A percentile compares a stretch with the other conserved stretches of the same genome.
phyloP scores from a whole-genome alignment of 1,140 invertebrate species.

The Drosophila nigrodunni region DNA sequence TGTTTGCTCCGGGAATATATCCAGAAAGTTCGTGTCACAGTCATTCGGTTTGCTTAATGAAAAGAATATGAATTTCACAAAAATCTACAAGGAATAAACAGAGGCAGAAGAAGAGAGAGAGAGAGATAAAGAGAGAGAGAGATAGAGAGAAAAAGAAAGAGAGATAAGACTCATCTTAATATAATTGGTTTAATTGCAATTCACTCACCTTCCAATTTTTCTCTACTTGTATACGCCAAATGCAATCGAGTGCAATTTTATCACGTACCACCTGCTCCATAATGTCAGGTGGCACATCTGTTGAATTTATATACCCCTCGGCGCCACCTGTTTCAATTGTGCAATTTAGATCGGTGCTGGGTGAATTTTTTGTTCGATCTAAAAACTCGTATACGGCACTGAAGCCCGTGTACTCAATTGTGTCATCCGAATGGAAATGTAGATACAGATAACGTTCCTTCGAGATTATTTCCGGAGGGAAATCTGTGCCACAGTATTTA shows the following conservation, averaged over 20 bases:
- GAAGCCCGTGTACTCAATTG: constrained; percentile 93
- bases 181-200: not conserved
- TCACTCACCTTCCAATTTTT: constrained; percentile 88
- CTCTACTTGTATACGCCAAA: constrained; percentile 91
- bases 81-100: constrained; percentile 87
- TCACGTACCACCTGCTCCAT: constrained; percentile 71
- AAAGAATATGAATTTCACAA: constrained; percentile 89
- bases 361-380: constrained; percentile 85
- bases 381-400: constrained; percentile 90
- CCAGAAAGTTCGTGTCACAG: constrained; percentile 92
- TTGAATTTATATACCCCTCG: constrained; percentile 77
- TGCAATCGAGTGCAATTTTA: constrained; percentile 89
- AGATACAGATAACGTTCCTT: constrained; percentile 92
- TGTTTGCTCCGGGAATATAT: constrained; percentile 89
- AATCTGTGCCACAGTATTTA: constrained; percentile 90
- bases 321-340: constrained; percentile 72
- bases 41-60: constrained; percentile 91
- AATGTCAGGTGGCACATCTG: constrained; percentile 73
- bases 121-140: not conserved
- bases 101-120: not conserved
- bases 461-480: constrained; percentile 91
- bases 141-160: not conserved
- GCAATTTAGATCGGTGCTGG: constrained; percentile 81
- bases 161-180: too few species aligned
- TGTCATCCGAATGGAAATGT: constrained; percentile 93